These are phyloP conservation scores for Choreutis nemorana DNA, from an alignment of 2,888 invertebrate species.

Conservation along the genomic window DNA sequence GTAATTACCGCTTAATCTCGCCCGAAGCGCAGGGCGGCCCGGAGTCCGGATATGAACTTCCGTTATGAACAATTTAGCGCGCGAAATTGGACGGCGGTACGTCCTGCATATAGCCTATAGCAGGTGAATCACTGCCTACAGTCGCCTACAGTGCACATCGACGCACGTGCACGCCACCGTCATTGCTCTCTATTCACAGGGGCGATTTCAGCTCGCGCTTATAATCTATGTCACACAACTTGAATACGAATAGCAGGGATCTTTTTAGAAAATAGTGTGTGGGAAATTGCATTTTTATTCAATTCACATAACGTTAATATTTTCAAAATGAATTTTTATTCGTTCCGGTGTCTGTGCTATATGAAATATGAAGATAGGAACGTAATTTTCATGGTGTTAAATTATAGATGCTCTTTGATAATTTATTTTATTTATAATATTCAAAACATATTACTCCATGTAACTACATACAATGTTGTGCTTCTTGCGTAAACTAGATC, in stretches of 20 bases:
- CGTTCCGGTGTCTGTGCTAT: too few relatives aligned
- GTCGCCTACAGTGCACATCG: conserved; percentile 30
- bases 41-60: conserved; percentile 84
- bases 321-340: too few relatives aligned
- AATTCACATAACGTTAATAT: too few relatives aligned
- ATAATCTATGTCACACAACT: conserved; percentile 27
- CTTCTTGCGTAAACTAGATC: too few relatives aligned
- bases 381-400: too few relatives aligned
- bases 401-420: too few relatives aligned
- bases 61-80: conserved; percentile 85
- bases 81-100: conserved; percentile 68
- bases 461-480: too few relatives aligned
- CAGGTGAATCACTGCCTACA: conserved; percentile 33
- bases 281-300: conserved; percentile 43
- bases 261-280: conserved; percentile 30
- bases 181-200: conserved; percentile 32
- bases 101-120: conserved; percentile 45
- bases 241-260: conserved; percentile 38
- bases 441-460: too few relatives aligned
- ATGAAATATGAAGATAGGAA: too few relatives aligned
- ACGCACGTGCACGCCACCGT: conserved; percentile 29
- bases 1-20: conserved; percentile 69
- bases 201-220: conserved; percentile 29
- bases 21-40: conserved; percentile 57
- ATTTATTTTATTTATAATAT: too few relatives aligned